Percentiles rank a stretch among this genome's conserved stretches.
Conservation (phyloP, 2,888 invertebrate genomes). For the Dryobota labecula region DNA sequence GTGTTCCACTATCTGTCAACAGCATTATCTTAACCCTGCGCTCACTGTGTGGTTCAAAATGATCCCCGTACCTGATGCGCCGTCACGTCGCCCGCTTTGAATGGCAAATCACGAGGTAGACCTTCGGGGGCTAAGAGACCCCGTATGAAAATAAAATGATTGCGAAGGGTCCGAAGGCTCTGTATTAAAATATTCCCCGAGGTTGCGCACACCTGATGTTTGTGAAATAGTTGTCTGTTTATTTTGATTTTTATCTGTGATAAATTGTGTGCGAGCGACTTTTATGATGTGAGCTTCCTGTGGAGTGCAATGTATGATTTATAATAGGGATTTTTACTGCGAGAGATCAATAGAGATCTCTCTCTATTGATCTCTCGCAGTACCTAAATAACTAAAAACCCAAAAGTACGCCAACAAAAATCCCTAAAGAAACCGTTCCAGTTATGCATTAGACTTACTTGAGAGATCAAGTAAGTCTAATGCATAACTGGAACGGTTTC, state of each 20-base stretch:
- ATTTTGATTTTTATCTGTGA: slow-evolving; percentile 81
- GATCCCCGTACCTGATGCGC: slow-evolving; percentile 83
- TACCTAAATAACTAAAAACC: too few relatives aligned
- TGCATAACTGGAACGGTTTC: too few relatives aligned
- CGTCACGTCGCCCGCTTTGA: slow-evolving; percentile 86
- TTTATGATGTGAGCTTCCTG: slow-evolving; percentile 63
- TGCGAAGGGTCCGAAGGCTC: slow-evolving; percentile 83
- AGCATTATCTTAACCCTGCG: slow-evolving; percentile 84
- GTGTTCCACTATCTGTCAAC: slow-evolving; percentile 84
- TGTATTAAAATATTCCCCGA: slow-evolving; percentile 88
- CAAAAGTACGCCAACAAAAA: too few relatives aligned
- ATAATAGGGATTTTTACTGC: slow-evolving; percentile 1
- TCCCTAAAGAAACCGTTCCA: too few relatives aligned
- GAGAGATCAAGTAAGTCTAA: too few relatives aligned
- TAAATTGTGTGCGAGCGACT: slow-evolving; percentile 74
- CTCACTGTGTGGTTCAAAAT: slow-evolving; percentile 71
- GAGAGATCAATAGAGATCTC: too few relatives aligned
- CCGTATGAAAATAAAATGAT: slow-evolving; percentile 90
- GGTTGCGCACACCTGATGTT: slow-evolving; percentile 87
- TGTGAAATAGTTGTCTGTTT: slow-evolving; percentile 80
- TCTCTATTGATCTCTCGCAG: too few relatives aligned
- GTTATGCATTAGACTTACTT: too few relatives aligned
- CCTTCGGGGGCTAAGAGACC: slow-evolving; percentile 87
- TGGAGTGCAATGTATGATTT: slow-evolving; percentile 53
- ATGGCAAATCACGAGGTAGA: slow-evolving; percentile 89